Conservation (phyloP, 2,113 vertebrate species). For the Ahaetulla prasina region DNA sequence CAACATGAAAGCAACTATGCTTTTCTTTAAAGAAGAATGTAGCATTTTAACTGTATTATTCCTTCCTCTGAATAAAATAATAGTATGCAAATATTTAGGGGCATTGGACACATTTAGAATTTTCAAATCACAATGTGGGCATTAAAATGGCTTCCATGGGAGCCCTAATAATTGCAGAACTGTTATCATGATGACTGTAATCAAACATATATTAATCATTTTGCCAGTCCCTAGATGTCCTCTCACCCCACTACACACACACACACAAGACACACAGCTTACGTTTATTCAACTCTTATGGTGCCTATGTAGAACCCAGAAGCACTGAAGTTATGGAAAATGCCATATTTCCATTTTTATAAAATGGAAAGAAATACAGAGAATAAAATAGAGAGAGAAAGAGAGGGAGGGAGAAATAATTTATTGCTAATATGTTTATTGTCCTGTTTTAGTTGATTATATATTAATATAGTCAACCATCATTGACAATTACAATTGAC, state of each 20-base stretch:
- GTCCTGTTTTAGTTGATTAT: neutral
- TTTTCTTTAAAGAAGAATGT: neutral
- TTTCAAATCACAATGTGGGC: neutral
- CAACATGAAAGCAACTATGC: neutral
- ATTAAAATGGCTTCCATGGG: neutral
- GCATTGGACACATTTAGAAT: neutral
- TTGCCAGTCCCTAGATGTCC: neutral
- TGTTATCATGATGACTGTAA: neutral
- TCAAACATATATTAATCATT: neutral
- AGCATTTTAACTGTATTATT: neutral
- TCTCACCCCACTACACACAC: no score
- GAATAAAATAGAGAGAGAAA: neutral
- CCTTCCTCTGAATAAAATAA: neutral
- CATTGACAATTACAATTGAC: neutral
- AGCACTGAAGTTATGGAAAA: neutral
- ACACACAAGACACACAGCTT: neutral
- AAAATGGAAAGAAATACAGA: neutral
- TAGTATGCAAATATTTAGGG: neutral
- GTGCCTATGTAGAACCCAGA: neutral
- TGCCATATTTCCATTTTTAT: neutral
- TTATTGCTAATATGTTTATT: neutral
- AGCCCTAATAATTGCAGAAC: neutral
- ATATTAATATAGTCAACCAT: neutral
- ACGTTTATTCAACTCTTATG: neutral
- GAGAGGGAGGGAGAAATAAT: neutral